These are phyloP conservation scores for Microchrysa polita DNA, from an alignment of 2,888 invertebrate species.

Conservation along the genomic window DNA sequence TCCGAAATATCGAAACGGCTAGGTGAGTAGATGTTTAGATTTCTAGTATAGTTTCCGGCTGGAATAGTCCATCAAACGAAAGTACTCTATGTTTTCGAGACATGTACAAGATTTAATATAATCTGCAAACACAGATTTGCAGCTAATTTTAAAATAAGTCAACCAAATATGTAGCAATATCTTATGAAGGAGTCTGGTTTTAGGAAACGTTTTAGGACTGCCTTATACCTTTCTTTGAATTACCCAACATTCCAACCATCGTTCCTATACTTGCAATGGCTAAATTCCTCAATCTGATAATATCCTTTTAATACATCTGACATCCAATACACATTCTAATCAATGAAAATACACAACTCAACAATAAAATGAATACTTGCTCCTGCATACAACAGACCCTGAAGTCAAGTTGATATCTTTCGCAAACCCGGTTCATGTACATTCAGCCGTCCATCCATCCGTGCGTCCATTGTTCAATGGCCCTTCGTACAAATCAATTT, in stretches of 20 bases:
- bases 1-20: slow-evolving; percentile 95
- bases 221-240: too few species aligned
- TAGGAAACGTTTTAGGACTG: too few species aligned
- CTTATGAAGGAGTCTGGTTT: too few species aligned
- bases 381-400: not conserved
- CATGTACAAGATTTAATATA: too few species aligned
- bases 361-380: not conserved
- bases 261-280: too few species aligned
- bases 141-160: too few species aligned
- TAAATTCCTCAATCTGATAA: not conserved
- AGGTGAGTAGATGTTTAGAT: slow-evolving; percentile 69
- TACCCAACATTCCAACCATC: too few species aligned
- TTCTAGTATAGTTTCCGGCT: not conserved
- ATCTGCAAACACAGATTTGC: too few species aligned
- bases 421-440: not conserved
- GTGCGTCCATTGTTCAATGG: slow-evolving; percentile 3
- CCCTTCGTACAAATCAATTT: slow-evolving; percentile 22
- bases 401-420: not conserved
- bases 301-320: not conserved
- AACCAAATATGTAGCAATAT: too few species aligned
- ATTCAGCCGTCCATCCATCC: not conserved
- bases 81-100: not conserved
- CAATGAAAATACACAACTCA: not conserved
- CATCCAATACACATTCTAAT: not conserved
- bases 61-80: not conserved